phyloP scores from a whole-genome alignment of 2,888 invertebrate species.

The Torymus tubicola region DNA sequence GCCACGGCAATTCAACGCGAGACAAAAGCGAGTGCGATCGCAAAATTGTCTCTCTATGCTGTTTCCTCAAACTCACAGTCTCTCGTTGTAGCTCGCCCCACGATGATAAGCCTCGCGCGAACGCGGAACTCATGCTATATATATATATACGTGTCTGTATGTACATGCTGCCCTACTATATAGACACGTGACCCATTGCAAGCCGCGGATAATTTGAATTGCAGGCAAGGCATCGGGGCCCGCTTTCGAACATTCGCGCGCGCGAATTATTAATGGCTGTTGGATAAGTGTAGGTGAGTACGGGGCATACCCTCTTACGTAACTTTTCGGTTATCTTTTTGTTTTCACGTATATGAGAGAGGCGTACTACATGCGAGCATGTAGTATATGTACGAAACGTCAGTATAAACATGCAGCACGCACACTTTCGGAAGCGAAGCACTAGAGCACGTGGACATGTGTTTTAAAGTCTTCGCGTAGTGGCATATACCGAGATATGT shows the following conservation, averaged over 20 bases:
- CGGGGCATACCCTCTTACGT: slow-evolving; percentile 19
- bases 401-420: no score
- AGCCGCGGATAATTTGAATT: slow-evolving; percentile 53
- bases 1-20: no score
- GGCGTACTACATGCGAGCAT: slow-evolving; percentile 1
- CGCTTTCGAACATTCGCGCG: slow-evolving; percentile 55
- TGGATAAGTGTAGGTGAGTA: slow-evolving; percentile 41
- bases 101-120: no score
- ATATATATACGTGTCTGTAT: neutral
- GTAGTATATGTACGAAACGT: neutral
- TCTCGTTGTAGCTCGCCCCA: no score
- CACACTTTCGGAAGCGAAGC: no score
- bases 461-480: no score
- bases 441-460: no score
- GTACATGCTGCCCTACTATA: neutral
- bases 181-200: slow-evolving; percentile 34
- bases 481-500: no score
- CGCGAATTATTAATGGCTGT: slow-evolving; percentile 48
- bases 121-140: no score
- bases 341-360: slow-evolving; percentile 15
- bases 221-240: slow-evolving; percentile 48
- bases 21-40: no score
- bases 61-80: no score
- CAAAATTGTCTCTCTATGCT: no score
- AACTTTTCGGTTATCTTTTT: slow-evolving; percentile 16